Base-by-base conservation (phyloP, 2,888 invertebrate species). In the Limnephilus auricula region DNA sequence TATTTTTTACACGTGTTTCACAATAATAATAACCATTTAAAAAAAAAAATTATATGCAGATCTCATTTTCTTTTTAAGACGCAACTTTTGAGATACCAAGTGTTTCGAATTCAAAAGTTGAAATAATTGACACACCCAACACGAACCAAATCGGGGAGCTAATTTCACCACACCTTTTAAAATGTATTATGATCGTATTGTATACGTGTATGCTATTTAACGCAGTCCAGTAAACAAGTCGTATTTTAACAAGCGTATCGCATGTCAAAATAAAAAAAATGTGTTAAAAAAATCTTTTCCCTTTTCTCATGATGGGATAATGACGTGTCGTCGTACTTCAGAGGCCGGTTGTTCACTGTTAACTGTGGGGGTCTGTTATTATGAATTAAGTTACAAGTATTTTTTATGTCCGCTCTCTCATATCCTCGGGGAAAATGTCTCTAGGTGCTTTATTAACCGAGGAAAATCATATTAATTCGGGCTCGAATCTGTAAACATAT, bases 341-440 rank as follows among this genome's bases (percentile, higher is more conserved):
- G 65, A 1, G 65, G 25, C 25, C 65, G 25, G 25, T 10, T 65
- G 25, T 25, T 65, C 5, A 15, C 4, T 18, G 50, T 50, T 82
- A 32, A 32, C 82, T 32, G 82, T 34, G 34, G 25, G 85, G 85
- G n/a, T 85, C n/a, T 40, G 85, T 45, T 85, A 40, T 85, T n/a
- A 25, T 37, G 85, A 37, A 85, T 85, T 85, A 85, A 85, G 85
- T 45, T 40, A 85, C 45, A 85, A 85, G 85, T 85, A 85, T 85
- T 85, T 4, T n/a, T 84, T 37, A 85, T 25, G 85, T 40, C 34
- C 82, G 82, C 34, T 34, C 25, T 82, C 31, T 25, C n/a, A 30
- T 85, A 13, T 85, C 85, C 45, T 85, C 85, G 85, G 85, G 85
- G 85, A 85, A 85, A 85, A 85, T 85, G 85, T 45, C 85, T 85